phyloP scores from a whole-genome alignment of 1,140 invertebrate species.

The Meloidogyne hapla region DNA sequence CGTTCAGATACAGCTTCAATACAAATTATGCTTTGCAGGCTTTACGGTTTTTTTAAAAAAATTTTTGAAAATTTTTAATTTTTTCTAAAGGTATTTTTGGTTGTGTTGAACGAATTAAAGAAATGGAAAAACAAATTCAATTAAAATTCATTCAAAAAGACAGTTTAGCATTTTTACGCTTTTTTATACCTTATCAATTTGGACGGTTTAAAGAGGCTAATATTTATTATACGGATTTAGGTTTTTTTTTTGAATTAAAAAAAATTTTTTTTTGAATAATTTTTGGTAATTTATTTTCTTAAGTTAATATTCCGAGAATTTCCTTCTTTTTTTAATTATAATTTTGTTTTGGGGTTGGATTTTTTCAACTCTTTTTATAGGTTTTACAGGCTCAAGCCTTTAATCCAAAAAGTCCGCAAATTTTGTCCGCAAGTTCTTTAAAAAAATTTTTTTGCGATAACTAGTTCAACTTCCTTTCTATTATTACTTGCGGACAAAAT shows the following conservation, averaged over 20 bases:
- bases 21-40: conserved; percentile 30
- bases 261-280: not conserved
- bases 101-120: conserved; percentile 21
- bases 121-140: conserved; percentile 70
- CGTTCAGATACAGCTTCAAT: conserved; percentile 19
- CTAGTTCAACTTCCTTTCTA: no score
- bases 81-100: conserved; percentile 31
- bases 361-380: no score
- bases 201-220: conserved; percentile 41
- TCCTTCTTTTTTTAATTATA: no score
- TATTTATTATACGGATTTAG: conserved; percentile 39
- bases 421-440: no score
- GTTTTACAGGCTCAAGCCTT: no score
- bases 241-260: conserved; percentile 20
- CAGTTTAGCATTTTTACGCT: conserved; percentile 71
- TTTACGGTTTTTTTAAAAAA: conserved; percentile 27
- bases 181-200: conserved; percentile 34
- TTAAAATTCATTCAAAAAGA: conserved; percentile 91
- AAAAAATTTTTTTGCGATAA: no score
- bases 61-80: not conserved
- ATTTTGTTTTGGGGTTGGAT: no score
- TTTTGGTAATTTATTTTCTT: no score
- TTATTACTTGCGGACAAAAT: no score
- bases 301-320: no score
- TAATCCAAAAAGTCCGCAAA: no score